Base-by-base conservation (phyloP, 2,113 vertebrate genomes). In the Rhabdornis inornatus region DNA sequence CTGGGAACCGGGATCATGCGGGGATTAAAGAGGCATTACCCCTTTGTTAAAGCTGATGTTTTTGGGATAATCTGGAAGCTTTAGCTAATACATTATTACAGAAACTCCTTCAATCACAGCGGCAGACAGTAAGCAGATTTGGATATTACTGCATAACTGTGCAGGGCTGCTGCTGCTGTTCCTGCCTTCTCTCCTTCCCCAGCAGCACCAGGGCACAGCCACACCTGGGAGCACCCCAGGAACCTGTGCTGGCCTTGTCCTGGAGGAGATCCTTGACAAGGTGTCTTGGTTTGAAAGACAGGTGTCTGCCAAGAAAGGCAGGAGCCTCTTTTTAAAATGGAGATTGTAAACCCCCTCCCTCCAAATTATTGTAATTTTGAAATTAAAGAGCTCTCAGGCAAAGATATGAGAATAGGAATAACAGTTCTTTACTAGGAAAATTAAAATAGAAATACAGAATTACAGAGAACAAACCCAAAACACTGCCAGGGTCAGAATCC, bases 41-140 rank as follows among this genome's bases (percentile, higher is more conserved):
- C 97, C 96, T 97, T 97, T 97, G 97, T 97, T 97, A 95, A 96
- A 96, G 97, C 97, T 97, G 97, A 97, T 97, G 97, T 97, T 97
- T 97, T 94, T 69, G 93, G 97, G 96, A 97, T 97, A 97, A 97
- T 97, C 97, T 97, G 96, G 86, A 95, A 95, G 96, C 96, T 97
- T 97, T 97, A 97, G 96, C 97, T 97, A 97, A 97, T 97, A 96
- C 97, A 96, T 97, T 96, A 97, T 97, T 97, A 96, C 96, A 97
- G 96, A 95, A 97, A 96, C 96, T 96, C 95, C 96, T 96, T 97
- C 97, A 97, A 96, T 97, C 96, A 96, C 87, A 94, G 96, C 81
- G 50, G 93, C 97, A 97, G 95, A 96, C 96, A 95, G 94, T 96
- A 97, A 97, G 97, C 95, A 97, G 97, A 97, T 97, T 97, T 96